Percentiles rank a stretch among this genome's conserved stretches.
phyloP scores from a whole-genome alignment of 2,113 vertebrate species.

The Pelusios castaneus region DNA sequence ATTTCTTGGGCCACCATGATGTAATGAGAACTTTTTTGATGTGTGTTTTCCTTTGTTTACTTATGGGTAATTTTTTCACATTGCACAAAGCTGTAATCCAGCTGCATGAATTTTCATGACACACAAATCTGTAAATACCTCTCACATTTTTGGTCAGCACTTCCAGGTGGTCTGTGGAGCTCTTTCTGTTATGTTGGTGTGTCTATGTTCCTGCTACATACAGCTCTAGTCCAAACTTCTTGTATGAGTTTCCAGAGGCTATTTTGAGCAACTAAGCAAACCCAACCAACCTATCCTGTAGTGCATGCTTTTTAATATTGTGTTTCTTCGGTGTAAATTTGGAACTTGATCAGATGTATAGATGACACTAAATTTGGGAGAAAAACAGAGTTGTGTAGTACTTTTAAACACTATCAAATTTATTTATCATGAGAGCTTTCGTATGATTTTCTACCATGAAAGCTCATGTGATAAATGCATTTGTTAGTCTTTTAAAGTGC shows the following conservation, averaged over 20 bases:
- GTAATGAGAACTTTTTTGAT: neutral
- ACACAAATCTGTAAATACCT: neutral
- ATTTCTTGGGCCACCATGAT: neutral
- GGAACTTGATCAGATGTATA: neutral
- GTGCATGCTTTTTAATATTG: neutral
- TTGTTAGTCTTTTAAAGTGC: no score
- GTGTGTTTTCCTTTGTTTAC: neutral
- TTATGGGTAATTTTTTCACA: neutral
- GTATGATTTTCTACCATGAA: no score
- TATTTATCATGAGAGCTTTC: no score
- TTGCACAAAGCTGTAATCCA: accelerated
- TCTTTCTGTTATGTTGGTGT: accelerated
- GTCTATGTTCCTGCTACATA: no score
- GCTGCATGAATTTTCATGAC: neutral
- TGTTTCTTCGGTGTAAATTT: neutral
- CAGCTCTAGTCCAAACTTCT: accelerated
- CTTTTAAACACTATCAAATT: no score
- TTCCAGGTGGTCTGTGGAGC: neutral
- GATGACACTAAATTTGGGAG: neutral
- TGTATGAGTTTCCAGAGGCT: neutral
- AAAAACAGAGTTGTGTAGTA: no score
- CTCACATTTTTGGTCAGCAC: neutral
- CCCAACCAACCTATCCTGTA: neutral
- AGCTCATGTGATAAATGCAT: no score
- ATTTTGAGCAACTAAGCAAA: neutral